phyloP scores from a whole-genome alignment of 2,797 vertebrate species.

The Pyrrhura leucotis region DNA sequence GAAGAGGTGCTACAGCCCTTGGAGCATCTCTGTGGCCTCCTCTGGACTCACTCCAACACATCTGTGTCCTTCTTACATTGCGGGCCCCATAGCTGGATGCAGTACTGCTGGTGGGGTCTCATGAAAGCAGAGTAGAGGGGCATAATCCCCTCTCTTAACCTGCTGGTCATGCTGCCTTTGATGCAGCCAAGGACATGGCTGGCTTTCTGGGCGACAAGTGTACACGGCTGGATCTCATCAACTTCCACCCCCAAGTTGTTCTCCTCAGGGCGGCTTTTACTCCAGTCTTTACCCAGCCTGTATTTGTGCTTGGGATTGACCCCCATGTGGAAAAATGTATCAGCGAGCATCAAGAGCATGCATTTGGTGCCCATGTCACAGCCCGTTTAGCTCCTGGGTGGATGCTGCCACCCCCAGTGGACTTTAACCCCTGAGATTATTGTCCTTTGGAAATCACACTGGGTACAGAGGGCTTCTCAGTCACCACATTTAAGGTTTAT shows the following conservation, averaged over 20 bases:
- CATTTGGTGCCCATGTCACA: neutral
- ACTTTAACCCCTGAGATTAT: neutral
- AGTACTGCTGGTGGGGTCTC: neutral
- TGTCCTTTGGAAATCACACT: neutral
- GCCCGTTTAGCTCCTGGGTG: neutral
- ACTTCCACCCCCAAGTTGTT: neutral
- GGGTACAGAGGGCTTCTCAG: neutral
- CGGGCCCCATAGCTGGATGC: neutral
- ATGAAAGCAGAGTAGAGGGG: neutral
- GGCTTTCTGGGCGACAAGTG: neutral
- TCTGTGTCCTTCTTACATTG: neutral
- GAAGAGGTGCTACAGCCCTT: neutral
- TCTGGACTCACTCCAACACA: neutral
- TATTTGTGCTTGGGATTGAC: neutral
- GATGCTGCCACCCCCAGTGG: neutral
- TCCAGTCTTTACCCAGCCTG: neutral
- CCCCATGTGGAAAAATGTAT: neutral
- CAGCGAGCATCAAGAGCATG: neutral
- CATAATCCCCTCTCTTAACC: neutral
- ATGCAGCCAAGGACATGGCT: neutral
- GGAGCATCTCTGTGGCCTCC: neutral
- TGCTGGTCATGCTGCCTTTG: neutral
- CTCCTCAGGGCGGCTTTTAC: neutral
- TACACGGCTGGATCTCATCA: neutral
- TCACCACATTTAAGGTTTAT: neutral